Evolutionary conservation across 2,113 vertebrate genomes (phyloP).

Genomic region (Actenoides hombroni): DNA sequence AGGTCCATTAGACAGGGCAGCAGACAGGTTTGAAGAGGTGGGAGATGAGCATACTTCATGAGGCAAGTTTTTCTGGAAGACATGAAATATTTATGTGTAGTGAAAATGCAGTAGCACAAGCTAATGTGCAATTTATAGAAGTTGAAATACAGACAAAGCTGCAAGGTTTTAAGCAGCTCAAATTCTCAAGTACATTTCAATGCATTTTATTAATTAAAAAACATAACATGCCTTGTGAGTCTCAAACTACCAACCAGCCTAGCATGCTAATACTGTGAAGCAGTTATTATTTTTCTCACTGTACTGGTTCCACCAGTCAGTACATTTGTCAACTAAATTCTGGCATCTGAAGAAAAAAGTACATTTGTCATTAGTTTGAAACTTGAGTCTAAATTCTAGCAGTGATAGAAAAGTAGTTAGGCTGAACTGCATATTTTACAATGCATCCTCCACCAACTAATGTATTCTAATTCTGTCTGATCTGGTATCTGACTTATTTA

Average conservation of each 20-base stretch:
- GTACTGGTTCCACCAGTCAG: not conserved
- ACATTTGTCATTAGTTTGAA: not conserved
- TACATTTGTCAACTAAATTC: not conserved
- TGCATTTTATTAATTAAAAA: not conserved
- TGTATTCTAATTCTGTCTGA: slow-evolving; percentile 58
- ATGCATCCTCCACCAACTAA: slow-evolving; percentile 66
- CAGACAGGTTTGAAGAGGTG: not conserved
- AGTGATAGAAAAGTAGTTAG: not conserved
- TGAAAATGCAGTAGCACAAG: not conserved
- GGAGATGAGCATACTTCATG: not conserved
- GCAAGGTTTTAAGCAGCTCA: not conserved
- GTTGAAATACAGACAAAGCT: not conserved
- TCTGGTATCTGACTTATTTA: slow-evolving; percentile 48
- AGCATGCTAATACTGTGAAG: not conserved
- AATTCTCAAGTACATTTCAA: not conserved
- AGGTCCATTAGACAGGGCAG: not conserved
- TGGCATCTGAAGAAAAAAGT: not conserved
- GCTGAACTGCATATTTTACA: slow-evolving; percentile 25
- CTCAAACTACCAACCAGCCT: not conserved
- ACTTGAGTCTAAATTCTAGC: not conserved
- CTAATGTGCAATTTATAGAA: not conserved
- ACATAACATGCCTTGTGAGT: not conserved
- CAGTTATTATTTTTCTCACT: not conserved
- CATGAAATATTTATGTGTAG: not conserved
- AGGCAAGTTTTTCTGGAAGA: not conserved